These are phyloP conservation scores for Amphipyra tragopoginis DNA, from an alignment of 2,888 invertebrate genomes.

Conservation along the genomic window DNA sequence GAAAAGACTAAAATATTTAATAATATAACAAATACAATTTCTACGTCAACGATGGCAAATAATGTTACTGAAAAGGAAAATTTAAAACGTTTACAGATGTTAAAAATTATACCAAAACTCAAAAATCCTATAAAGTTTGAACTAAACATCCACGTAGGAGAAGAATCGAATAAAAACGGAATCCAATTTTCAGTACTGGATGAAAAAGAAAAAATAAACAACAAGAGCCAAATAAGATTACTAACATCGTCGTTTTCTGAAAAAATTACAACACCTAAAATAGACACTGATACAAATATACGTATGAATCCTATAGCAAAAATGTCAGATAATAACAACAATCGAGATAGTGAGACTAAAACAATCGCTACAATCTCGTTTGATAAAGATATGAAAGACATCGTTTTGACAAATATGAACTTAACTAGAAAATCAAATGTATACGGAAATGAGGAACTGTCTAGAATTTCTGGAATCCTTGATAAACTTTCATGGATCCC, in stretches of 20 bases:
- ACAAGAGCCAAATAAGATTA: background rate
- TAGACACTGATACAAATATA: background rate
- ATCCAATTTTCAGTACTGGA: slow-evolving; percentile 35
- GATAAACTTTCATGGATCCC: slow-evolving; percentile 7
- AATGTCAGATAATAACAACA: background rate
- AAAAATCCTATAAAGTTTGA: slow-evolving; percentile 28
- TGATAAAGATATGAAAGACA: background rate
- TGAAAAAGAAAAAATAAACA: slow-evolving; percentile 21
- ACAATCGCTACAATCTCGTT: background rate
- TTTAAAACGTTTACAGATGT: background rate
- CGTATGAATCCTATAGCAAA: background rate
- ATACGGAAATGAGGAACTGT: slow-evolving; percentile 1
- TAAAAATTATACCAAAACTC: slow-evolving; percentile 3
- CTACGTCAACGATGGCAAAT: background rate
- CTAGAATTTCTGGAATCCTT: background rate
- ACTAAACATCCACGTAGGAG: slow-evolving; percentile 40
- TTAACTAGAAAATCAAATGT: slow-evolving; percentile 22
- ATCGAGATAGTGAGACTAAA: background rate
- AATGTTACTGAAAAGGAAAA: slow-evolving; percentile 3
- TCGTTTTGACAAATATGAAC: background rate
- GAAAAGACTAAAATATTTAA: slow-evolving; percentile 1
- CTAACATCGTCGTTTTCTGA: background rate
- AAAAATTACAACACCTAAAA: background rate
- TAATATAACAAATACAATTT: background rate
- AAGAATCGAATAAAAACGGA: slow-evolving; percentile 38